phyloP scores from a whole-genome alignment of 1,140 invertebrate genomes.

The Galendromus occidentalis region DNA sequence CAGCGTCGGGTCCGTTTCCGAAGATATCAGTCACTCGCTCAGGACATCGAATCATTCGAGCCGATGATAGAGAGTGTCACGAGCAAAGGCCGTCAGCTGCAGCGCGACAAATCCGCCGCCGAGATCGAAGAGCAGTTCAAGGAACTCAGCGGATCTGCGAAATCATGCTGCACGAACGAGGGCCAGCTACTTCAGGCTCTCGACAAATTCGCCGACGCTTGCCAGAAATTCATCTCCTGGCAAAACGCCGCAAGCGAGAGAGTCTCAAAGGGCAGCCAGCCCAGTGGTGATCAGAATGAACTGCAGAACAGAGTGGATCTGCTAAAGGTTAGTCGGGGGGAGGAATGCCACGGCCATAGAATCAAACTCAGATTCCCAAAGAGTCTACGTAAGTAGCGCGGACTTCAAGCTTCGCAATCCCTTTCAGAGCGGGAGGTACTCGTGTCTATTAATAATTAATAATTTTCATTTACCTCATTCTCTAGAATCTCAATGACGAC shows the following conservation, averaged over 20 bases:
- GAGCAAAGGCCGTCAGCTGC: conserved; percentile 67
- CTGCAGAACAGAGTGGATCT: conserved; percentile 61
- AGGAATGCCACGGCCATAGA: too few relatives aligned
- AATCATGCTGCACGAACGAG: conserved; percentile 36
- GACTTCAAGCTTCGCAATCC: too few relatives aligned
- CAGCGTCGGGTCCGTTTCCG: neutral
- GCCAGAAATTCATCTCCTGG: conserved; percentile 77
- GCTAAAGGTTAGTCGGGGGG: conserved; percentile 38
- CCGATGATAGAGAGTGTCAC: conserved; percentile 84
- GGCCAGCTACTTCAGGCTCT: conserved; percentile 45
- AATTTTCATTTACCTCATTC: neutral
- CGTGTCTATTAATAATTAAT: too few relatives aligned
- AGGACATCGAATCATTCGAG: conserved; percentile 81
- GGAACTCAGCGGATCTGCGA: conserved; percentile 64
- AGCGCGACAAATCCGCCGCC: conserved; percentile 28
- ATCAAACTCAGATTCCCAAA: too few relatives aligned
- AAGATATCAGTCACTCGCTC: conserved; percentile 47
- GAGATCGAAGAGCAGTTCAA: conserved; percentile 78
- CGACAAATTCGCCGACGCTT: conserved; percentile 62
- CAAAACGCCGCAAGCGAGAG: conserved; percentile 65
- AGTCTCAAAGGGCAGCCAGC: conserved; percentile 76
- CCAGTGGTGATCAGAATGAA: conserved; percentile 76
- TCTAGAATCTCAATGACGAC: conserved; percentile 1
- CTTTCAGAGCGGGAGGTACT: too few relatives aligned
- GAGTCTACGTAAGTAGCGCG: too few relatives aligned